Base-by-base conservation (phyloP, 2,888 invertebrate species). In the Ennomos quercinarius region DNA sequence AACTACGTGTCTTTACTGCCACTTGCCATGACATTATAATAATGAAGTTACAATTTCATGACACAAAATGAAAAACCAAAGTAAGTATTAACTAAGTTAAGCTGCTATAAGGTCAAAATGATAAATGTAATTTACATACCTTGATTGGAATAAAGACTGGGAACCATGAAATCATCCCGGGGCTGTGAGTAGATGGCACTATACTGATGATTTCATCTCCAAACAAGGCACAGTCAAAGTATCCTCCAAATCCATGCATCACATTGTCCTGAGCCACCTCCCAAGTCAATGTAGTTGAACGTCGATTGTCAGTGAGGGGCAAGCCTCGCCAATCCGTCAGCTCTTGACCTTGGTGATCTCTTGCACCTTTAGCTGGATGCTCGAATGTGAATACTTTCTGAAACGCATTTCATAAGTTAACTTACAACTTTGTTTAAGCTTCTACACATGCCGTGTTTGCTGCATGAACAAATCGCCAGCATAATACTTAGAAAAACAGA, bases 81-180 rank as follows among this genome's bases (percentile, higher is more conserved):
- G 4, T 17, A 17, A 4, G 4, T 17, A 17, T 17, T 17, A 17
- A 17, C 17, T 17, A 17, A 17, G 4, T 1, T 17, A 17, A 17
- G 17, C 17, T 17, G 17, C 17, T 17, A 17, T 17, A 17, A 17
- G 17, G 17, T 2, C 4, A 17, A 17, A 17, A 17, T 17, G 2
- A 17, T 17, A 17, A 17, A 1, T 1, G 17, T 4, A 17, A 42
- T 42, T 13, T 13, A 53, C 42, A 52, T 89, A 97, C 97, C 89
- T 94, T 94, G 45, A 98, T 94, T 9, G 99, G 99, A 80, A 99
- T 98, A 74, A 97, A 97, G 67, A 99, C 97, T 8, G 99, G 99
- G 84, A 99, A 99, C 99, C 99, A 99, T 64, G 98, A 98, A 77
- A 98, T 97, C 98, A 99, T 98, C 71, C 97, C 97, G 0, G 94